Percentiles rank a stretch among this genome's conserved stretches.
Evolutionary conservation across 35 echinoderm and acorn worm genomes (phyloP).

Genomic region (Diadema setosum): DNA sequence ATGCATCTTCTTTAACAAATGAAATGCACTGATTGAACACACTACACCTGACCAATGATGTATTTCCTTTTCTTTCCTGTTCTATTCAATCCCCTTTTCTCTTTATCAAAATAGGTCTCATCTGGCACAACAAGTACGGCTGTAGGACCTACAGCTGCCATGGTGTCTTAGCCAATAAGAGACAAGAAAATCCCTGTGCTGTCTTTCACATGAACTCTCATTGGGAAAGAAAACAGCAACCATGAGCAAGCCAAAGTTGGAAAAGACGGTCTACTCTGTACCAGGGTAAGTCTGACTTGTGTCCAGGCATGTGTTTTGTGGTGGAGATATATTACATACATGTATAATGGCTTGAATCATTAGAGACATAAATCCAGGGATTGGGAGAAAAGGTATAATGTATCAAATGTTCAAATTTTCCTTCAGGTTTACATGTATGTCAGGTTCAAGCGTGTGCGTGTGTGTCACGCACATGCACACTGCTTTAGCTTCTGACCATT

Average conservation of each 20-base stretch:
- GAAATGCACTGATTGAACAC: too few relatives aligned
- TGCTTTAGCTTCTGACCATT: too few relatives aligned
- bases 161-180: not conserved
- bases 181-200: not conserved
- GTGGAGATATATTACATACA: not conserved
- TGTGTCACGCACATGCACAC: not conserved
- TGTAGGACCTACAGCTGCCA: not conserved
- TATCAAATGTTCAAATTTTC: not conserved
- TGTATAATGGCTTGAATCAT: not conserved
- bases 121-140: not conserved
- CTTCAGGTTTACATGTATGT: not conserved
- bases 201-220: not conserved
- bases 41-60: too few relatives aligned
- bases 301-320: not conserved
- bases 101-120: not conserved
- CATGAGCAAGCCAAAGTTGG: slow-evolving; percentile 9
- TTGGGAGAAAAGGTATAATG: not conserved
- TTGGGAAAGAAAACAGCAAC: not conserved
- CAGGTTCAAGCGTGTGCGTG: not conserved
- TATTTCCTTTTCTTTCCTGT: not conserved
- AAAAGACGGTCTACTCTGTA: slow-evolving; percentile 3
- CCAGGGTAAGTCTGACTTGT: not conserved
- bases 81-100: not conserved
- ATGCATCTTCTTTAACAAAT: too few relatives aligned
- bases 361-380: not conserved